These are phyloP conservation scores for Meandrusa payeni DNA, from an alignment of 2,888 invertebrate genomes.

Conservation along the genomic window DNA sequence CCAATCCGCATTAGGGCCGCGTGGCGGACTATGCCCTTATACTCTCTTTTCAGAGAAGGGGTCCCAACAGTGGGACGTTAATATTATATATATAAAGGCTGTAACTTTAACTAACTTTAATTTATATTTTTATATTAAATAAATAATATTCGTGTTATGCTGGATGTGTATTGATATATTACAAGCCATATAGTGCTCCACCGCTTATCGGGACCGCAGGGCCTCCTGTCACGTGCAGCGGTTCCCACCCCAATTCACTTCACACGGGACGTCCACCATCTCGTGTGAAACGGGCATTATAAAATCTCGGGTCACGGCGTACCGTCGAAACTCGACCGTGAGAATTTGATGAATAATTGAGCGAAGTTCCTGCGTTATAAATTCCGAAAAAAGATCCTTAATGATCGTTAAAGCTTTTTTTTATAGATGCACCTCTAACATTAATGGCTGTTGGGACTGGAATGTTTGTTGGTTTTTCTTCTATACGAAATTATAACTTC, in stretches of 20 bases:
- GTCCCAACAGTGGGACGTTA: no score
- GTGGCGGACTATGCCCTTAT: no score
- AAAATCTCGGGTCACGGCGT: conserved; percentile 8
- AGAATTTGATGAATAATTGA: conserved; percentile 20
- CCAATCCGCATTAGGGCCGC: no score
- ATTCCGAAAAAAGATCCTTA: conserved; percentile 1
- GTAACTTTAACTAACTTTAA: no score
- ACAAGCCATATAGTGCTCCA: no score
- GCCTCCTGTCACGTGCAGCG: conserved; percentile 7
- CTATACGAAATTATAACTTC: no score
- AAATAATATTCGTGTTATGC: no score
- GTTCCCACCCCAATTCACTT: conserved; percentile 17
- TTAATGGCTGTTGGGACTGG: neutral
- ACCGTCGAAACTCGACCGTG: conserved; percentile 13
- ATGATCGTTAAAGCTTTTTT: conserved; percentile 2
- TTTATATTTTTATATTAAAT: no score
- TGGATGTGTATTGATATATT: no score
- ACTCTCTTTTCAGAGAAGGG: no score
- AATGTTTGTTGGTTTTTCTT: neutral
- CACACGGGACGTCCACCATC: conserved; percentile 22
- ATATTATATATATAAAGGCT: no score
- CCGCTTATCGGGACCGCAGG: neutral
- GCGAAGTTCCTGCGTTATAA: conserved; percentile 11
- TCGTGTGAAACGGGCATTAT: conserved; percentile 25
- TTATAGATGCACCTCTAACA: neutral